Evolutionary conservation across 2,888 invertebrate species (phyloP), one percentile per base, ranked within the genome.

Genomic region (Helleia helle): DNA sequence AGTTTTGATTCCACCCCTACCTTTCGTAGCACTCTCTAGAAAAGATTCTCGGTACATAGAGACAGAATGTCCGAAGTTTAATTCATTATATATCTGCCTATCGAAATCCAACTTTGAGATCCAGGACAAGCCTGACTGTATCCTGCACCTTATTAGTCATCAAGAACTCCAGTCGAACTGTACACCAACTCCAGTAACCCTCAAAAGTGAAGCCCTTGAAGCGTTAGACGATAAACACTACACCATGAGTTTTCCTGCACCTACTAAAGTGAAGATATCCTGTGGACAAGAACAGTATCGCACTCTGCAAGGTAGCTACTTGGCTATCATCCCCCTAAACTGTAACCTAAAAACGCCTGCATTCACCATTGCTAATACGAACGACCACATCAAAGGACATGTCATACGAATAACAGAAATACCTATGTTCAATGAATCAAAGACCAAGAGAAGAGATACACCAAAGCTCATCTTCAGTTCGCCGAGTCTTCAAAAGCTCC

Each of bases 191-290:
- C 31, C 29, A 34, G 31, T 40, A 3, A 22, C 22, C 18, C 15
- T 42, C 3, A 31, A 15, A 8, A 43, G 22, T n/a, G 41, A 38
- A 39, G 51, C 48, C 1, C 14, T 49, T 5, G 52, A 53, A 38
- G 17, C 46, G 46, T 44, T 55, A 0, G 53, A 55, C 17, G 53
- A 52, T 5, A 44, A 46, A 36, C 49, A 44, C 38, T 54, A 50
- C 31, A 38, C 41, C 8, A 29, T 50, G 9, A 44, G 28, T 14
- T 54, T 50, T 31, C 51, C 53, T 1, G 22, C 7, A n/a, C 40
- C 44, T 3, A 50, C 51, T 5, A 51, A 50, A 38, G 30, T 49
- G 5, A 42, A 44, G 11, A 27, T 43, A 36, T 46, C 41, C 9
- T 55, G 52, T 22, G 44, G 45, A 8, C 51, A 49, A 24, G 47